Evolutionary conservation across 2,113 vertebrate species (phyloP), one percentile per base, ranked within the genome.

Genomic region (Chaetops frenatus): DNA sequence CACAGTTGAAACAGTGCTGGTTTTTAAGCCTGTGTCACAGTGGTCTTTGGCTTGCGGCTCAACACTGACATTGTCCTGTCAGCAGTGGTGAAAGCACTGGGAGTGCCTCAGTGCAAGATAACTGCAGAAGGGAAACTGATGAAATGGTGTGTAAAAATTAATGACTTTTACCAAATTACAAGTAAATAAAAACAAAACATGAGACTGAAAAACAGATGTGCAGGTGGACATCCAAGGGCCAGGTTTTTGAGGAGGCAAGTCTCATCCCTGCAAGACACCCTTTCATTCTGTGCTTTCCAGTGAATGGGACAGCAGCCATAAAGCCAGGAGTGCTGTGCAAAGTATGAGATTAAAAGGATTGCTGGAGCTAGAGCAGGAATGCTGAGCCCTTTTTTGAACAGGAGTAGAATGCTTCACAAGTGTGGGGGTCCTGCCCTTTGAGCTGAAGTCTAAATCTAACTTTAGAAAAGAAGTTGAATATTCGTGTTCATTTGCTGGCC

Each of bases 61-160:
- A 21, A 4, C 10, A 2, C 12, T 53, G 48, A 8, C 3, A 1
- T 48, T 64, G 44, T 22, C 77, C 22, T 27, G 0, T 69, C 9
- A 24, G 54, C 3, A 5, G 1, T 25, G n/a, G 25, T 33, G 45
- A 45, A 45, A 36, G 45, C 45, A 29, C 29, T 54, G 50, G 47
- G 20, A 50, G 25, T n/a, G 38, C n/a, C 38, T 76, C 51, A 31
- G 47, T 54, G 67, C n/a, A 38, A 71, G 28, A 29, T 24, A 12
- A 12, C 2, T 58, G 29, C 33, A 33, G 20, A 28, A 57, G 38
- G 31, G 79, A 56, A 83, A 40, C 62, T 45, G 31, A 28, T 60
- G 17, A 60, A 87, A 11, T 40, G 9, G 18, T 45, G 7, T 44
- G 11, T 23, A 40, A 61, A 82, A 90, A 35, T 76, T 0, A 83